Conservation (phyloP, 2,888 invertebrate genomes). For the Chrysomela aeneicollis region DNA sequence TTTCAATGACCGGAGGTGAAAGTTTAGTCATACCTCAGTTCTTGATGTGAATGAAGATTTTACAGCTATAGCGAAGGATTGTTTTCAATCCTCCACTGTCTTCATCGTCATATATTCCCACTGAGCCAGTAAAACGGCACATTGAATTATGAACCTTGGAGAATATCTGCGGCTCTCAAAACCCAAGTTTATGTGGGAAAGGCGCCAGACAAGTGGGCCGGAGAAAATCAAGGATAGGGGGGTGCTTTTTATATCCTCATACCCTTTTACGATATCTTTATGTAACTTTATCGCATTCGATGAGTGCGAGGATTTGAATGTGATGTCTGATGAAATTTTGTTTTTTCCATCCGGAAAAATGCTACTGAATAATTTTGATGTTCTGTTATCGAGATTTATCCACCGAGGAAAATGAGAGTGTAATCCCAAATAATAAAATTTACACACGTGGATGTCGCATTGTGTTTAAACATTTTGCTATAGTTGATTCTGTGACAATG, state of each 20-base stretch:
- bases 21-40: background rate
- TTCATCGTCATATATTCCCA: slow-evolving; percentile 22
- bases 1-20: background rate
- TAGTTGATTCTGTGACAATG: no score
- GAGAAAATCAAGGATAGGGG: slow-evolving; percentile 26
- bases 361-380: background rate
- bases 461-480: no score
- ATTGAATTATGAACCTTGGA: slow-evolving; percentile 35
- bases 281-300: slow-evolving; percentile 26
- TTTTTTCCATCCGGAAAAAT: slow-evolving; percentile 4
- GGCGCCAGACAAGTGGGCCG: slow-evolving; percentile 34
- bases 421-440: no score
- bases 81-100: slow-evolving; percentile 5
- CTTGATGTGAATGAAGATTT: slow-evolving; percentile 19
- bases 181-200: slow-evolving; percentile 34
- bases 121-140: slow-evolving; percentile 32
- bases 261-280: slow-evolving; percentile 31
- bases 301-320: slow-evolving; percentile 22
- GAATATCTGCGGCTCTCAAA: slow-evolving; percentile 33
- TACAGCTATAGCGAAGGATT: slow-evolving; percentile 16
- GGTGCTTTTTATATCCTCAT: slow-evolving; percentile 27
- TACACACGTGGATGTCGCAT: no score
- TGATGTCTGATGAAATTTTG: slow-evolving; percentile 17
- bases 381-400: no score
- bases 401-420: no score